Base-by-base conservation (phyloP, 2,113 vertebrate genomes). In the Kryptolebias marmoratus region DNA sequence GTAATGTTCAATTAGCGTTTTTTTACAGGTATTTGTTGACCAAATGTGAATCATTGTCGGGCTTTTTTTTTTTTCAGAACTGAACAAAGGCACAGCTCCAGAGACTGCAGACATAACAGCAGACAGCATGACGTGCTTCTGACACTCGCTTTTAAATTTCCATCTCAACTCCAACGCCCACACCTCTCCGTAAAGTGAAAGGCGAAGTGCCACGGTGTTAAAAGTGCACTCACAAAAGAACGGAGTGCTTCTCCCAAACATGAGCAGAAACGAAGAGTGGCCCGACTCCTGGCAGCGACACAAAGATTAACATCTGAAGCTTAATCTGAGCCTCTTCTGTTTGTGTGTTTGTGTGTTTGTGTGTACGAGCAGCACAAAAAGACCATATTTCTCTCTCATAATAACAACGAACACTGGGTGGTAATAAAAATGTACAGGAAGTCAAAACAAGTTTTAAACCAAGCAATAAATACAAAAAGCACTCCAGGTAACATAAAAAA, bases 1-100 rank as follows among this genome's bases (percentile, higher is more conserved):
- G 32, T 44, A 13, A 27, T 52, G 12, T 42, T 53, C n/a, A 15
- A 28, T 45, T 55, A 45, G 28, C 42, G 7, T 54, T 31, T 27
- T 31, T 31, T 27, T 31, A 11, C 18, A 31, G 0, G 48, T 31
- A 36, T 60, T 42, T 59, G 28, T 44, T 58, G 14, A n/a, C 58
- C 68, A n/a, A 53, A 44, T 28, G 48, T 58, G 13, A 50, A 28
- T 76, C 14, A 27, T 7, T 69, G 32, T 18, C 30, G 58, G 28
- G 5, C 9, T 8, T 50, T 14, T 6, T 4, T 31, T 39, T 60
- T 42, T 45, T 14, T 12, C 27, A 22, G n/a, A 45, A 30, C 18
- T 10, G 39, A 60, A 65, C 48, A 55, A 64, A 18, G 59, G 47
- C 16, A 1, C 42, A 42, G 11, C 5, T 32, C 57, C 68, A 11